Percentiles rank a stretch among this genome's conserved stretches.
Conservation (phyloP, 2,113 vertebrate genomes). For the Ceratotherium simum region DNA sequence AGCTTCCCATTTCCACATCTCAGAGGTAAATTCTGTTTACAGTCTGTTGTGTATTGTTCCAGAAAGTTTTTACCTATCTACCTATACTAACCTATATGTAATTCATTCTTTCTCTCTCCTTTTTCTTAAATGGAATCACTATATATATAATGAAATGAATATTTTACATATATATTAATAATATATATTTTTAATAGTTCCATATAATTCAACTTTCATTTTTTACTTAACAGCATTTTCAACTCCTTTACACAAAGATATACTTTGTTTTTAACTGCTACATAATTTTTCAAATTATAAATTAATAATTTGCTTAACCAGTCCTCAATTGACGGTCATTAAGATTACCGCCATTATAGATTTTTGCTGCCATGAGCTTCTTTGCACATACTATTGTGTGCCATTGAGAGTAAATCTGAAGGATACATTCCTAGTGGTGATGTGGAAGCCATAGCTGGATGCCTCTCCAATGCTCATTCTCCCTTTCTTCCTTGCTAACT, state of each 20-base stretch:
- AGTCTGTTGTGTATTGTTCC: not conserved
- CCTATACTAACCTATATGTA: not conserved
- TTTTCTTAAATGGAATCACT: not conserved
- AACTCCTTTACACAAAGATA: not conserved
- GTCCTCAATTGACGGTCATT: not conserved
- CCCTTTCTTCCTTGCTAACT: not conserved
- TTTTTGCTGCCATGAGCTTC: not conserved
- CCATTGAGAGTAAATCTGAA: not conserved
- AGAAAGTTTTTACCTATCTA: not conserved
- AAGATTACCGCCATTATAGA: not conserved
- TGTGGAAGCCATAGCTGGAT: not conserved
- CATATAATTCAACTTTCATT: not conserved
- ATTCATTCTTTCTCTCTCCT: not conserved
- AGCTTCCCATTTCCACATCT: not conserved
- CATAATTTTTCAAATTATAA: not conserved
- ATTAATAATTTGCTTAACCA: not conserved
- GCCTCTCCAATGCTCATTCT: not conserved
- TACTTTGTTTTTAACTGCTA: not conserved
- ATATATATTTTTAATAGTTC: not conserved
- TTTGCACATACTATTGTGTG: not conserved
- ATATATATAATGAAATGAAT: not conserved
- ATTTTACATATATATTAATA: not conserved
- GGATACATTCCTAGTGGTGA: not conserved
- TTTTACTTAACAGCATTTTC: not conserved
- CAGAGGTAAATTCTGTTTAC: not conserved